Evolutionary conservation across 2,888 invertebrate species (phyloP), one percentile per base, ranked within the genome.

Genomic region (Lobophora halterata): DNA sequence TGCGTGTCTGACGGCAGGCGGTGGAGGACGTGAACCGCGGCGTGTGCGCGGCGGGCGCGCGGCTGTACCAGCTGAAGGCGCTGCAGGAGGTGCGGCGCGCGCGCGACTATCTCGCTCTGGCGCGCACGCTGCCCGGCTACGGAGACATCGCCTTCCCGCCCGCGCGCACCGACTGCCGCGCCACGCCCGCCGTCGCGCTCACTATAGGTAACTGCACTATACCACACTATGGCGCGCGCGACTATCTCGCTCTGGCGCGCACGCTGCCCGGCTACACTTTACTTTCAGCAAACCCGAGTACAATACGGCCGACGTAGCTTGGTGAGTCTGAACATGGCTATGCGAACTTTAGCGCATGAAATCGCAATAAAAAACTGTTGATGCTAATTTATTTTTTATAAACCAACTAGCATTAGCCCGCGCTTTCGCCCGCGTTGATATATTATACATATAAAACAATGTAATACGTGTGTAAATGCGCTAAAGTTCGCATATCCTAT

Each of bases 1-100:
- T n/a, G n/a, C n/a, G n/a, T n/a, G n/a, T n/a, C n/a, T n/a, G n/a
- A n/a, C n/a, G n/a, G 5, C 61, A 91, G 92, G 95, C 97, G 0
- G 94, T 98, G 5, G 97, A 98, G 68, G 97, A 97, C 76, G 97
- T 98, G 42, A 97, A 97, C 83, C 92, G 97, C 59, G 97, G 97
- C 41, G 95, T 95, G 70, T 94, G 98, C 59, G 91, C 91, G 46
- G 95, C 98, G 6, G 96, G 95, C 32, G 95, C 97, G 56, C 92
- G 97, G 25, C 90, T 98, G 9, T 99, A 98, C 83, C 98, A 99
- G 79, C 89, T 99, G 46, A 99, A 98, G 88, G 97, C 98, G 16
- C 88, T 98, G 36, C 98, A 98, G 78, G 61, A 97, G 70, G 92
- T 94, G 49, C 54, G 71, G 0, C 93, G 97, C 61, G 96, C 95